phyloP scores from a whole-genome alignment of 2,113 vertebrate genomes.

The Dendropsophus ebraccatus region DNA sequence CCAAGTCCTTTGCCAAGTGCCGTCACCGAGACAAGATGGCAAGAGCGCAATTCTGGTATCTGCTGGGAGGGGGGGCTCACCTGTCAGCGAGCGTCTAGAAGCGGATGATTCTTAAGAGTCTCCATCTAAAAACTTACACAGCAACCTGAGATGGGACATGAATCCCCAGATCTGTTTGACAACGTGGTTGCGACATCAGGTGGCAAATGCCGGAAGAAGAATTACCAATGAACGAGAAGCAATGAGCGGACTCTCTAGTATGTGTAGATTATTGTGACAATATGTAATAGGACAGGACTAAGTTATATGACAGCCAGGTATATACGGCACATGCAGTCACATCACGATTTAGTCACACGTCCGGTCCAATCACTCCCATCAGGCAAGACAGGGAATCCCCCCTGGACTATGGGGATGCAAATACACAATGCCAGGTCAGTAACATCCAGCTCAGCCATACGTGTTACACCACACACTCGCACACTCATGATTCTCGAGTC shows the following conservation, averaged over 20 bases:
- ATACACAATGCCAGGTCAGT: too few relatives aligned
- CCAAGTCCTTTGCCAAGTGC: constrained; percentile 5
- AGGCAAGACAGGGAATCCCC: not conserved
- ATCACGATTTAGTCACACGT: not conserved
- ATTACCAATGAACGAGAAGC: too few relatives aligned
- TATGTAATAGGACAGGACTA: not conserved
- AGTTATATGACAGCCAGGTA: not conserved
- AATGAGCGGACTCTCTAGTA: too few relatives aligned
- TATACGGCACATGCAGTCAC: not conserved
- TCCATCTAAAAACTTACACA: not conserved
- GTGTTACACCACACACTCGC: not conserved
- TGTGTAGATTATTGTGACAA: too few relatives aligned
- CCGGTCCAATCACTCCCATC: not conserved
- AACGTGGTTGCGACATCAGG: not conserved
- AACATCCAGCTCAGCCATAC: not conserved
- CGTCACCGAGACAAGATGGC: not conserved
- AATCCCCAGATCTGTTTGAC: not conserved
- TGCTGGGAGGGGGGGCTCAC: not conserved
- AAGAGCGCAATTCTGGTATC: not conserved
- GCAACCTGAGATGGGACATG: not conserved
- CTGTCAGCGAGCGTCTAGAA: not conserved
- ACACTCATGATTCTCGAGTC: not conserved
- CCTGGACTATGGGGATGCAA: not conserved
- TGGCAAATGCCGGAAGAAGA: not conserved
- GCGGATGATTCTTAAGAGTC: not conserved